Evolutionary conservation across 2,797 vertebrate genomes (phyloP), one percentile per base, ranked within the genome.

Genomic region (Glossophaga mutica): DNA sequence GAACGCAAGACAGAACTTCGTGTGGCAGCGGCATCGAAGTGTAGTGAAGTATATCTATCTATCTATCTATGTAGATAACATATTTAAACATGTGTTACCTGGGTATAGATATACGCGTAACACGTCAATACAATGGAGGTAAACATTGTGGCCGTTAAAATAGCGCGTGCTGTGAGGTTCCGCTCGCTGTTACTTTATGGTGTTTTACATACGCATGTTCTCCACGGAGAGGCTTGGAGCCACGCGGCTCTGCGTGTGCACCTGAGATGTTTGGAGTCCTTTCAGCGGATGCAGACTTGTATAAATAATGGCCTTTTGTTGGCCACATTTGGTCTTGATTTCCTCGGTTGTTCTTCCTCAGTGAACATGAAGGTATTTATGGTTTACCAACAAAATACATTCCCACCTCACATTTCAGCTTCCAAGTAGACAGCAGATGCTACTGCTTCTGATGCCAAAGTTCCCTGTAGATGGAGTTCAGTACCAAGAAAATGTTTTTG

Each of bases 391-490:
- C 90, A 91, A 83, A 86, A 76, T 87, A 37, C 65, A 67, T 67
- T 89, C 52, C 26, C 12, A 84, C 90, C 39, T 91, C 90, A 5
- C 26, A 21, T 73, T 24, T 92, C 93, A 94, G 77, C 70, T 92
- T 96, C 87, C 82, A 87, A 39, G 59, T 48, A 67, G 87, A 39
- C 9, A 95, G 85, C 95, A 94, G 90, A 71, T 90, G 91, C 90
- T 65, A 1, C 84, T 46, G 32, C 44, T 76, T 90, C 39, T 73
- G 74, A 55, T 92, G 95, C 94, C 91, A 89, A 1, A 92, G 87
- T 94, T 96, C 85, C 88, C 78, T 62, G 73, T 79, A 83, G 59
- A n/a, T 86, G 87, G 95, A 93, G 32, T 83, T 92, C 96, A 78
- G 34, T 91, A 97, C 78, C 42, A 86, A 59, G 73, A 76, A 94